Percentiles rank a stretch among this genome's conserved stretches.
Conservation (phyloP, 2,888 invertebrate genomes). For the Tipula vernalis region DNA sequence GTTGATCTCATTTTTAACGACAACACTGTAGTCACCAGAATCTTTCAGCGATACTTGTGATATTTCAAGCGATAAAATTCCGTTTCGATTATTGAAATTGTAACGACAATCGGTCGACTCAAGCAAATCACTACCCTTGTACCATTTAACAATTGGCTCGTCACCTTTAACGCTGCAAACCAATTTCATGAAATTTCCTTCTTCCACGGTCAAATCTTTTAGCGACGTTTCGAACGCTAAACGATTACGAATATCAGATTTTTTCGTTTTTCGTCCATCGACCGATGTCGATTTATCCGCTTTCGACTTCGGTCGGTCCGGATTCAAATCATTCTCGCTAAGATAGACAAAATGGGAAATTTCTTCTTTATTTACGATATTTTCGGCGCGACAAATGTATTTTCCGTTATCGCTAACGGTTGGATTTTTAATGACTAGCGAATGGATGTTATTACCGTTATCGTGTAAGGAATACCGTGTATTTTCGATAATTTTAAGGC, state of each 20-base stretch:
- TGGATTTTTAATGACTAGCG: conserved; percentile 51
- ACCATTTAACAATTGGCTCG: conserved; percentile 60
- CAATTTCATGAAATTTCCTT: conserved; percentile 60
- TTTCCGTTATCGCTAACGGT: conserved; percentile 52
- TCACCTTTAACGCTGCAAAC: conserved; percentile 65
- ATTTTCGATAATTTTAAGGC: conserved; percentile 38
- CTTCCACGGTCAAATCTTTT: conserved; percentile 60
- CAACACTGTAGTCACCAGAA: conserved; percentile 65
- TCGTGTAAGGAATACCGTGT: conserved; percentile 45
- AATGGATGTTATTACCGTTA: conserved; percentile 58
- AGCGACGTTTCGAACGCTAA: conserved; percentile 63
- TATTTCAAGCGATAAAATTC: conserved; percentile 62
- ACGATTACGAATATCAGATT: conserved; percentile 44
- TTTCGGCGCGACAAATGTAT: conserved; percentile 66
- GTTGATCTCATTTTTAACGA: conserved; percentile 61
- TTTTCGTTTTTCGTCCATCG: background rate
- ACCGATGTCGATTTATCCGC: conserved; percentile 16
- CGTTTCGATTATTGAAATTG: conserved; percentile 43
- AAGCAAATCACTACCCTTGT: conserved; percentile 48
- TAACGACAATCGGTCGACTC: conserved; percentile 38
- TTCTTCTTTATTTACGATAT: conserved; percentile 37
- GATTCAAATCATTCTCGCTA: conserved; percentile 9
- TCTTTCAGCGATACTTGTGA: conserved; percentile 52
- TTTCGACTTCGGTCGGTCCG: conserved; percentile 14
- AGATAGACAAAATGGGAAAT: conserved; percentile 5